A percentile compares a stretch with the other conserved stretches of the same genome.
These are phyloP conservation scores for Mantis religiosa DNA, from an alignment of 2,888 invertebrate genomes.

Conservation along the genomic window DNA sequence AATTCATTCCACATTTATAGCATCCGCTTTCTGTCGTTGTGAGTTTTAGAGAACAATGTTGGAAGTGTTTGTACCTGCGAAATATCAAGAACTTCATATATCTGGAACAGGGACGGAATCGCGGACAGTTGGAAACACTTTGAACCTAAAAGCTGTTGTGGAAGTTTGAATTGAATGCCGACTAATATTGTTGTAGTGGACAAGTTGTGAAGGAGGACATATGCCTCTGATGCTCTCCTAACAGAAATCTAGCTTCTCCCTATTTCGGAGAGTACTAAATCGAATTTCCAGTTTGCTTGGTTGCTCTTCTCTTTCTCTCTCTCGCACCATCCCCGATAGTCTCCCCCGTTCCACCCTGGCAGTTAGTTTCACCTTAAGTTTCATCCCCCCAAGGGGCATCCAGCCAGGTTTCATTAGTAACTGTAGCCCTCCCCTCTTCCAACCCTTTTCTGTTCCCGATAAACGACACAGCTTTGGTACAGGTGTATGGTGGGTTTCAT, in stretches of 20 bases:
- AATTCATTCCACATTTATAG: no score
- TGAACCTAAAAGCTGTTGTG: not conserved
- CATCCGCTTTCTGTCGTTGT: no score
- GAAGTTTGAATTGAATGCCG: not conserved
- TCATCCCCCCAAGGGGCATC: slow-evolving; percentile 2
- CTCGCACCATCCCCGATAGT: not conserved
- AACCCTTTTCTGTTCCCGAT: slow-evolving; percentile 20
- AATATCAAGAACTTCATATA: no score
- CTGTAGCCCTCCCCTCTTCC: slow-evolving; percentile 37
- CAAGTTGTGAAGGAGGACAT: not conserved
- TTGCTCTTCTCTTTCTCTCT: not conserved
- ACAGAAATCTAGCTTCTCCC: not conserved
- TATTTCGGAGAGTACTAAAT: slow-evolving; percentile 14
- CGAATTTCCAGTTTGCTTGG: slow-evolving; percentile 6
- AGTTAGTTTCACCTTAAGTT: slow-evolving; percentile 17
- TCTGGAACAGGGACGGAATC: no score
- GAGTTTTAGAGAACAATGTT: no score
- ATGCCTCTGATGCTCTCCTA: not conserved
- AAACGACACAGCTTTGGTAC: slow-evolving; percentile 6
- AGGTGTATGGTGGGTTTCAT: not conserved
- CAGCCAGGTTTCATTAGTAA: slow-evolving; percentile 18
- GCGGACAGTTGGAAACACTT: not conserved
- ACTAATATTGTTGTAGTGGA: not conserved
- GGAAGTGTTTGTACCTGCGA: no score
- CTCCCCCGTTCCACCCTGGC: slow-evolving; percentile 3